Evolutionary conservation across 92 coral and sea anemone genomes (phyloP), one percentile per base, ranked within the genome.

Genomic region (Porites cylindrica): DNA sequence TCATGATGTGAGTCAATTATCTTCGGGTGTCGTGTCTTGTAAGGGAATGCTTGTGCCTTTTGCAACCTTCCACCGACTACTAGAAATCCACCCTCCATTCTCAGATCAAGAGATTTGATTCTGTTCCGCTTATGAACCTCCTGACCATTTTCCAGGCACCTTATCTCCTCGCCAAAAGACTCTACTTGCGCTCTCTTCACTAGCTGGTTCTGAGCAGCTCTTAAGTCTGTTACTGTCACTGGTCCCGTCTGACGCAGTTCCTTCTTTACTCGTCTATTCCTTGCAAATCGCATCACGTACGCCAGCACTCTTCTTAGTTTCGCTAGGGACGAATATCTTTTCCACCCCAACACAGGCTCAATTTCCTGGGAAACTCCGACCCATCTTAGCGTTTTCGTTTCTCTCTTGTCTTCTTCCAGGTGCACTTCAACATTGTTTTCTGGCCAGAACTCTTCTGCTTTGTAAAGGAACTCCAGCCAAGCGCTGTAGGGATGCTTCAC

Each of bases 21-120:
- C 50, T 66, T 26, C 32, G 32, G 32, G 32, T 26, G 32, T 26
- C 32, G 32, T 82, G 24, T 6, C n/a, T 70, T 69, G 86, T 70
- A 82, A 1, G 86, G 77, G 8, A 82, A 8, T 17, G 43, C 53
- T 51, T 76, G 66, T 68, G 66, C 86, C 13, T 66, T 70, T 52
- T 69, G 62, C 13, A 79, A 5, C 51, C 76, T 20, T 79, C 84
- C 74, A 60, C 76, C 74, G 17, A 79, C 84, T 18, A 79, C 70
- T 62, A 79, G 24, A 53, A 64, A 61, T 24, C 80, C 88, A 71
- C 26, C 53, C 47, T 52, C 78, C 20, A 85, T 10, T 50, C 47
- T 51, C 11, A 63, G 91, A 61, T 80, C 77, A 14, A 86, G 59
- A n/a, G 89, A 74, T 24, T 79, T 86, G 1, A 78, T 70, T 86